A percentile compares a stretch with the other conserved stretches of the same genome.
phyloP scores from a whole-genome alignment of 1,140 invertebrate genomes.

The Mylabris phalerata region DNA sequence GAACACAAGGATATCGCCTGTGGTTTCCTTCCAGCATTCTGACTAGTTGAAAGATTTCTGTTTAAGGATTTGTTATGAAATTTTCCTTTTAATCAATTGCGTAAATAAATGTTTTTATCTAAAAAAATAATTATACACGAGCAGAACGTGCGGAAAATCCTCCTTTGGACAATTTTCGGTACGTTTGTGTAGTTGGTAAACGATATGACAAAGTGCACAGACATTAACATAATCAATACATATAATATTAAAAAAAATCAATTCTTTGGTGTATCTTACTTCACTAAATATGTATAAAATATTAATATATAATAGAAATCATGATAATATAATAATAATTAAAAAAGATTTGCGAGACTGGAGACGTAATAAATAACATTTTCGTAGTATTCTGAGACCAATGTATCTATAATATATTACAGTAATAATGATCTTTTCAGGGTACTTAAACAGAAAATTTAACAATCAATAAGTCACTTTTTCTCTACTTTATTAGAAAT shows the following conservation, averaged over 20 bases:
- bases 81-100: conserved; percentile 5
- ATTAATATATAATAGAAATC: conserved; percentile 30
- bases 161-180: conserved; percentile 6
- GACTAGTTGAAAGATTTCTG: conserved; percentile 34
- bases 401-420: conserved; percentile 21
- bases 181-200: conserved; percentile 9
- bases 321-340: conserved; percentile 13
- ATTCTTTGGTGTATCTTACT: conserved; percentile 41
- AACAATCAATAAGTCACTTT: background rate
- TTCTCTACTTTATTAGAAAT: background rate
- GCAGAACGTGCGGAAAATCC: conserved; percentile 3
- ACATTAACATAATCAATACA: conserved; percentile 30
- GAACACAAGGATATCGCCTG: conserved; percentile 3
- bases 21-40: conserved; percentile 29
- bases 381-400: conserved; percentile 34
- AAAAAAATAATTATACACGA: conserved; percentile 18
- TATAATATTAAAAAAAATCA: conserved; percentile 24
- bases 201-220: conserved; percentile 37
- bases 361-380: conserved; percentile 32
- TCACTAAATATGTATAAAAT: conserved; percentile 35
- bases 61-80: conserved; percentile 5
- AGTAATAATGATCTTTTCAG: conserved; percentile 8
- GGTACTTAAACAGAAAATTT: too few relatives aligned
- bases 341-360: conserved; percentile 32
- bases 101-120: conserved; percentile 17